A percentile compares a stretch with the other conserved stretches of the same genome.
phyloP scores from a whole-genome alignment of 2,113 vertebrate genomes.

The Muscicapa adusta region DNA sequence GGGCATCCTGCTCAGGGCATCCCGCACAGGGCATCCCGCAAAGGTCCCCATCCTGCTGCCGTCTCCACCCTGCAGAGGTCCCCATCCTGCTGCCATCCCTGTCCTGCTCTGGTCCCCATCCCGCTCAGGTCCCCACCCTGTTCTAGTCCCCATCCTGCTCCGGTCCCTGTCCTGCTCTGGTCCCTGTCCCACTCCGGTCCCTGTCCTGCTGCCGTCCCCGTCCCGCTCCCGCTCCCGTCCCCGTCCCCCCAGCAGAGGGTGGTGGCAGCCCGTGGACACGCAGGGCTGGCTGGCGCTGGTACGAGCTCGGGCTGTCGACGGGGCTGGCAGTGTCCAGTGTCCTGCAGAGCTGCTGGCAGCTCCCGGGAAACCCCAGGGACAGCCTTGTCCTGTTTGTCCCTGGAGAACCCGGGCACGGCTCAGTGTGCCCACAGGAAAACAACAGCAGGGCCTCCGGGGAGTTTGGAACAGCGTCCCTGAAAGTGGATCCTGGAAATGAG shows the following conservation, averaged over 20 bases:
- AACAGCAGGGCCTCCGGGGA: neutral
- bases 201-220: accelerated
- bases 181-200: accelerated
- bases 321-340: neutral
- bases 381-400: neutral
- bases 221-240: neutral
- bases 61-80: accelerated
- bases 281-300: neutral
- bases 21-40: too few species aligned
- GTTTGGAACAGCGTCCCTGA: neutral
- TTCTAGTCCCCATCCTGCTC: accelerated
- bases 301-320: neutral
- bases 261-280: neutral
- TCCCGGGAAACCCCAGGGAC: neutral
- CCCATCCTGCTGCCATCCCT: neutral
- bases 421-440: neutral
- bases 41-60: neutral
- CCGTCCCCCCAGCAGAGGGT: constrained; percentile 1
- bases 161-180: accelerated
- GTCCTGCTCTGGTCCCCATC: too few species aligned
- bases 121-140: accelerated
- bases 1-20: too few species aligned
- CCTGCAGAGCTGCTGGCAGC: neutral
- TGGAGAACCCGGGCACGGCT: neutral
- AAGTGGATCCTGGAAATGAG: neutral